Percentiles rank a stretch among this genome's conserved stretches.
Conservation (phyloP, 1,140 invertebrate genomes). For the Mya arenaria region DNA sequence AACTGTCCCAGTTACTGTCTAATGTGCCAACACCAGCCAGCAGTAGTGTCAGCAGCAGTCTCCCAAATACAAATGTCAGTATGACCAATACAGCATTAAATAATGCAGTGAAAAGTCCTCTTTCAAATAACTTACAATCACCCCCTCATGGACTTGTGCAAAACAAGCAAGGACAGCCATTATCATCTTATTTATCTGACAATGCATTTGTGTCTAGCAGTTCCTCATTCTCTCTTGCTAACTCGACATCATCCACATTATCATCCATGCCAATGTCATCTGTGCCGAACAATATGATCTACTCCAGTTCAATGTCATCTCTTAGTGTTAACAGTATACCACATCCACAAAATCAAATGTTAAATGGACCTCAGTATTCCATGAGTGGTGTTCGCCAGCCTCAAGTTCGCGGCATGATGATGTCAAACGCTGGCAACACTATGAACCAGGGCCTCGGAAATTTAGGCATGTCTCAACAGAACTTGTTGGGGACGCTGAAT, state of each 20-base stretch:
- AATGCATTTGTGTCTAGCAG: conserved; percentile 63
- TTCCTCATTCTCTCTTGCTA: conserved; percentile 60
- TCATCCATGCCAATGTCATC: conserved; percentile 54
- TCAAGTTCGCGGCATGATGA: conserved; percentile 49
- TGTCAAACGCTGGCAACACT: conserved; percentile 48
- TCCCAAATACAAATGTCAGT: conserved; percentile 52
- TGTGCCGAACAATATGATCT: conserved; percentile 10
- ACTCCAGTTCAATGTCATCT: conserved; percentile 30
- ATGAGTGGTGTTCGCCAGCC: conserved; percentile 56
- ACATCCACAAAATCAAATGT: conserved; percentile 62
- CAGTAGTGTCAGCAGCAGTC: conserved; percentile 59
- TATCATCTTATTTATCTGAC: conserved; percentile 49
- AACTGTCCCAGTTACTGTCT: conserved; percentile 72
- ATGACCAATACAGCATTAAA: conserved; percentile 58
- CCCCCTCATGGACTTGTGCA: conserved; percentile 66
- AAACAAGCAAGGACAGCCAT: conserved; percentile 44
- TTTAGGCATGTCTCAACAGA: conserved; percentile 66
- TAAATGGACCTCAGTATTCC: conserved; percentile 78
- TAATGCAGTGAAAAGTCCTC: conserved; percentile 77
- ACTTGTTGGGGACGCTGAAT: conserved; percentile 65
- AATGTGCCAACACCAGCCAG: conserved; percentile 67
- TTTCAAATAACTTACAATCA: conserved; percentile 68
- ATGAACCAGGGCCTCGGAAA: conserved; percentile 51
- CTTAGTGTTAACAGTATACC: conserved; percentile 50
- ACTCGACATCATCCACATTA: conserved; percentile 30